These are phyloP conservation scores for Rotaria magnacalcarata DNA, from an alignment of 2,888 invertebrate genomes.

Conservation along the genomic window DNA sequence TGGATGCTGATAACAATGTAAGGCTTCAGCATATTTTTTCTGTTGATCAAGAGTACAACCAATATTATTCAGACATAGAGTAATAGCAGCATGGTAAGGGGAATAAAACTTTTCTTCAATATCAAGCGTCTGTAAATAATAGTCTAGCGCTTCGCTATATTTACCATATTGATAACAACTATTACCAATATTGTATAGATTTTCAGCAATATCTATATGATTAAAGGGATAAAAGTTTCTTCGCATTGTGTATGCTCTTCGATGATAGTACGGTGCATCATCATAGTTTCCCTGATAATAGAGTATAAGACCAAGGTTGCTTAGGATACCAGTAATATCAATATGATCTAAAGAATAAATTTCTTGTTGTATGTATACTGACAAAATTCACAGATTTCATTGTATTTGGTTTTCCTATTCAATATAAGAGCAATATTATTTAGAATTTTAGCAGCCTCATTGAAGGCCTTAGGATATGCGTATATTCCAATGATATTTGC, in stretches of 20 bases:
- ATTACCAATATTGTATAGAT: background rate
- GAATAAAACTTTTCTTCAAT: background rate
- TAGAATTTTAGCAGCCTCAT: background rate
- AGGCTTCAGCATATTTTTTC: background rate
- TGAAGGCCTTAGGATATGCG: background rate
- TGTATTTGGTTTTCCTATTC: background rate
- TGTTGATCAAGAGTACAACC: background rate
- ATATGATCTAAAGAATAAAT: background rate
- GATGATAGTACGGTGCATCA: background rate
- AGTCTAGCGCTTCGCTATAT: background rate
- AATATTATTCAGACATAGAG: background rate
- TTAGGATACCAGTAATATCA: background rate
- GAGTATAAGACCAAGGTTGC: background rate
- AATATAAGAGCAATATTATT: background rate
- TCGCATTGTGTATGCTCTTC: background rate
- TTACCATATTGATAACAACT: background rate
- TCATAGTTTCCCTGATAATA: background rate
- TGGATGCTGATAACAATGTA: background rate
- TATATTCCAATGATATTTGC: background rate
- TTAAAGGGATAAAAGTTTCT: background rate
- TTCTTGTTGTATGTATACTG: background rate
- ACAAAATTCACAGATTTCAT: background rate
- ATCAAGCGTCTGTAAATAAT: background rate
- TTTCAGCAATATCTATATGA: constrained; percentile 2
- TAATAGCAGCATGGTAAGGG: background rate